Evolutionary conservation across 2,113 vertebrate species (phyloP), one percentile per base, ranked within the genome.

Genomic region (Brevimyrus niger): DNA sequence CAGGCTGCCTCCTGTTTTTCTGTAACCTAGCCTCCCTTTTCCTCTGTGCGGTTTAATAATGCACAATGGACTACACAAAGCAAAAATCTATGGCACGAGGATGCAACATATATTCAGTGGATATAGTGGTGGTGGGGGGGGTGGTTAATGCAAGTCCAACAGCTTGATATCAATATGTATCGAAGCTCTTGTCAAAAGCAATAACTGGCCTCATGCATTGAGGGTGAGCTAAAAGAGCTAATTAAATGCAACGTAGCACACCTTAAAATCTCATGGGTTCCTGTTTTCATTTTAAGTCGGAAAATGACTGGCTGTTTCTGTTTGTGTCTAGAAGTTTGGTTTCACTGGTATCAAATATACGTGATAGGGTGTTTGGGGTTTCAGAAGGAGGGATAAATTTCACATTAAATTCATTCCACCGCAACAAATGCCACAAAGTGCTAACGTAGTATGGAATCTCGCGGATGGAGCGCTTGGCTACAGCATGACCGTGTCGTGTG

Each of bases 371-470:
- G 3, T 15, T 47, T 17, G 3, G n/a, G 23, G 48, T 51, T 50
- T 51, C 35, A 87, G 21, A 31, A 73, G 44, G 38, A 47, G 23
- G n/a, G 5, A 23, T 82, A 89, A 15, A 83, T 61, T 44, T 87
- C 0, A 19, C 55, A 58, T 23, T 23, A 87, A 50, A 87, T 27
- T 31, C 8, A 61, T 80, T 27, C 88, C 73, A 87, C 86, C 89
- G 38, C 89, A 65, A 21, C 50, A 80, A 1, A 90, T 8, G 31
- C 48, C 89, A 89, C 50, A 92, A 93, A 92, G 90, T 90, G 90
- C 91, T 83, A 15, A 38, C 3, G 15, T 90, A 80, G 90, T 4
- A 48, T 82, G 65, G 47, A 27, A 69, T 47, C 87, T 87, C 61
- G 58, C 27, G 46, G 86, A 9, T 15, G 38, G 88, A 31, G 19